Conservation (phyloP, 2,888 invertebrate species). For the Gasteruption jaculator region DNA sequence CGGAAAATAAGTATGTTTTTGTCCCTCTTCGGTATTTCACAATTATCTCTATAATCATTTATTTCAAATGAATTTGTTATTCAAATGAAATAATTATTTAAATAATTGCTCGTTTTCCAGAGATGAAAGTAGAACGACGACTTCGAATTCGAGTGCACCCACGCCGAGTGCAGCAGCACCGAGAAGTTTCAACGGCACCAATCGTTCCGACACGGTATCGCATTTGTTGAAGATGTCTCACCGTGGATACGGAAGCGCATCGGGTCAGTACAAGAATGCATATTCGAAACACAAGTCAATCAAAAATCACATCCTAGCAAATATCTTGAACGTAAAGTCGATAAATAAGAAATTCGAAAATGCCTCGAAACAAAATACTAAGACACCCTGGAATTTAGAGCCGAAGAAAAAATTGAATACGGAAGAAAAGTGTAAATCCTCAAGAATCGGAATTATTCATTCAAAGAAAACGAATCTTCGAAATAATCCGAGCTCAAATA, state of each 20-base stretch:
- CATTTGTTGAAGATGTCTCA: conserved; percentile 69
- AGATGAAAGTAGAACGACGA: conserved; percentile 30
- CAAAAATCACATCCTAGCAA: too few relatives aligned
- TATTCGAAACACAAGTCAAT: not conserved
- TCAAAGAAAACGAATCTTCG: not conserved
- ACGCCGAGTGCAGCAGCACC: conserved; percentile 45
- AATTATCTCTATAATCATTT: conserved; percentile 1
- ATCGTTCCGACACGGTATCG: conserved; percentile 54
- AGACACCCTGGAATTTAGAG: too few relatives aligned
- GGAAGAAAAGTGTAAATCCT: not conserved
- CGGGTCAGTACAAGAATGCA: conserved; percentile 37
- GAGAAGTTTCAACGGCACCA: conserved; percentile 46
- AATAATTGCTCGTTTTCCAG: conserved; percentile 23
- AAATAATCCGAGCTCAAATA: not conserved
- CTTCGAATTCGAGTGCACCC: conserved; percentile 26
- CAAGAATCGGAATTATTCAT: too few relatives aligned
- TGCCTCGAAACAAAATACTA: too few relatives aligned
- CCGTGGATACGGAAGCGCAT: conserved; percentile 65
- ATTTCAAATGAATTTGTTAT: conserved; percentile 1
- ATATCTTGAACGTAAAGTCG: too few relatives aligned
- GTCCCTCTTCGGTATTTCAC: conserved; percentile 7
- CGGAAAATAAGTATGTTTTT: conserved; percentile 41
- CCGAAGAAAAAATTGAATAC: conserved; percentile 1
- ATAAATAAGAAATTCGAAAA: too few relatives aligned
- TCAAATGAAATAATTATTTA: conserved; percentile 1